Conservation (phyloP, 2,113 vertebrate species). For the Panthera tigris region DNA sequence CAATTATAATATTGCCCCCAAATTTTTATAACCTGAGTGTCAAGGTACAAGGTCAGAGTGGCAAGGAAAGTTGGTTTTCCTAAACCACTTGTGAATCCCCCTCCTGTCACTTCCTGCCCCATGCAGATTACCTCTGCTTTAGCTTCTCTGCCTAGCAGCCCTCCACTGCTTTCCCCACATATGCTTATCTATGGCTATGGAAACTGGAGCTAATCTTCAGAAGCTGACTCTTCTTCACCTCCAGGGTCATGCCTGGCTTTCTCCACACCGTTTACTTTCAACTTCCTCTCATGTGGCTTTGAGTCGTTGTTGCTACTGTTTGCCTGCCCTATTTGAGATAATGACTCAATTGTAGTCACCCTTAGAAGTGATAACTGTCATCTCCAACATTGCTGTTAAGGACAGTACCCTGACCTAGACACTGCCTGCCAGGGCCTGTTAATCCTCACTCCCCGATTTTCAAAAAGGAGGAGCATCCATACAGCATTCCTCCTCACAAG, state of each 20-base stretch:
- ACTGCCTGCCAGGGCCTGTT: not conserved
- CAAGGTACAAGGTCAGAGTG: not conserved
- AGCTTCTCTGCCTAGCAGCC: not conserved
- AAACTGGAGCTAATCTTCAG: not conserved
- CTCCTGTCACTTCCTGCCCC: not conserved
- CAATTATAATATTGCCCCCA: not conserved
- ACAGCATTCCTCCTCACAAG: accelerated
- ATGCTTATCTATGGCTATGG: not conserved
- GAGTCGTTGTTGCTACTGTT: not conserved
- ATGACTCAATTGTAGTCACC: not conserved
- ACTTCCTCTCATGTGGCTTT: not conserved
- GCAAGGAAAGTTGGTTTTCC: not conserved
- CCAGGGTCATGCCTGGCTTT: not conserved
- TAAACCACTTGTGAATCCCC: not conserved
- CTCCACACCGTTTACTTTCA: not conserved
- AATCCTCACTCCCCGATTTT: not conserved
- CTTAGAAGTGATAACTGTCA: not conserved
- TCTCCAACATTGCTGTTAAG: not conserved
- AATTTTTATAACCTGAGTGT: not conserved
- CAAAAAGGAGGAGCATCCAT: not conserved
- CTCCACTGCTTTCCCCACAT: not conserved
- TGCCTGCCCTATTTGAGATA: not conserved
- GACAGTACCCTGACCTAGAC: not conserved
- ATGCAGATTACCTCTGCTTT: not conserved
- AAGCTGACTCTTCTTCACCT: not conserved